Base-by-base conservation (phyloP, 2,888 invertebrate genomes). In the Gerosis bhagava region DNA sequence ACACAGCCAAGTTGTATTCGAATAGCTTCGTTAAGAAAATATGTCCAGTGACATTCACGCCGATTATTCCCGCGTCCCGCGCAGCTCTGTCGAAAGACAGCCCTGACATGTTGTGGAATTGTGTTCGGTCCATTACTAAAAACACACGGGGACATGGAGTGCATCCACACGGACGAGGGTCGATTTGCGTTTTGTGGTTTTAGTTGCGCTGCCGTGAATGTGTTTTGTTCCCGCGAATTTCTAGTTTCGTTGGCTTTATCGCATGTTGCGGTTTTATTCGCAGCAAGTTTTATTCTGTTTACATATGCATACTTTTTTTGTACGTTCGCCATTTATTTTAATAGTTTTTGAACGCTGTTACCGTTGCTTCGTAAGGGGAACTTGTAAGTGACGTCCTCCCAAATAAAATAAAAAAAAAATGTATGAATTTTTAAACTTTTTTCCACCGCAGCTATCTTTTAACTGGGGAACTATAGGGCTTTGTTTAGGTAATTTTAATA, bases 181-280 rank as follows among this genome's bases (percentile, higher is more conserved):
- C 60, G 50, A 58, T 59, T 61, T 58, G 41, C 48, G 41, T 53
- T 60, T 57, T 61, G 65, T 49, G 60, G 62, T 62, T n/a, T n/a
- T 26, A 49, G 51, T 17, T 16, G 19, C 31, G 32, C 19, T 51
- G 42, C 35, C 55, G 51, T 51, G 46, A 52, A 31, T 58, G 51
- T 45, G 40, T 46, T 46, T 46, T 46, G 39, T 46, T 46, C 35
- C 39, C 45, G 37, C 45, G 39, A 31, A 46, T 31, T 39, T 19
- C 45, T 46, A 46, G 39, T 46, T 46, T 39, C 32, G 12, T 26
- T 21, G 39, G 31, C 13, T 46, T 32, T 39, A 46, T 39, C n/a
- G 37, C 26, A 16, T 19, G 39, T 32, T 39, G 45, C 19, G 29
- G 36, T 37, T 37, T 10, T 22, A 10, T 26, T n/a, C n/a, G n/a